Percentiles rank a stretch among this genome's conserved stretches.
phyloP scores from a whole-genome alignment of 2,888 invertebrate genomes.

The Chrysolina haemoptera region DNA sequence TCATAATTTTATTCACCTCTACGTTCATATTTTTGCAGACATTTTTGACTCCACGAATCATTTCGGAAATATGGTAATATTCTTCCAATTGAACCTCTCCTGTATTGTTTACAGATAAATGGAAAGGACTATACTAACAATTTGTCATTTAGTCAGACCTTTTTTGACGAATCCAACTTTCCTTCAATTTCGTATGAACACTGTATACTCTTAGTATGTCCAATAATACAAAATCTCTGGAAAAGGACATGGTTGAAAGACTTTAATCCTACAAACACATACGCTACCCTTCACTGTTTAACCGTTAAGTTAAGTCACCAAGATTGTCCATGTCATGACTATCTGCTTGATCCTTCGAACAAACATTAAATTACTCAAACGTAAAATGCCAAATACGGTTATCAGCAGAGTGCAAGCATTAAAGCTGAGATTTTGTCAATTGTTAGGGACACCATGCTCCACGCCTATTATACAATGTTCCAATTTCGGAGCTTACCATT shows the following conservation, averaged over 20 bases:
- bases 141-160: background rate
- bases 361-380: constrained; percentile 58
- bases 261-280: constrained; percentile 54
- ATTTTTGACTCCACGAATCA: too few species aligned
- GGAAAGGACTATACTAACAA: background rate
- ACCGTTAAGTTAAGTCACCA: constrained; percentile 55
- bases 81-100: too few species aligned
- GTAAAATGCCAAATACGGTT: constrained; percentile 54
- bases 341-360: constrained; percentile 49
- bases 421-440: constrained; percentile 51
- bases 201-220: background rate
- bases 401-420: constrained; percentile 56
- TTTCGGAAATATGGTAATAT: too few species aligned
- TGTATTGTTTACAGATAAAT: too few species aligned
- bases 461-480: constrained; percentile 49
- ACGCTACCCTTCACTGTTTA: constrained; percentile 48
- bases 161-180: background rate
- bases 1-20: too few species aligned
- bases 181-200: background rate
- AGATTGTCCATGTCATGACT: constrained; percentile 43
- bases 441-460: constrained; percentile 48
- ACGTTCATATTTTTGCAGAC: too few species aligned
- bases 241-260: constrained; percentile 28
- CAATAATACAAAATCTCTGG: background rate
- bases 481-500: constrained; percentile 45